Percentiles rank a stretch among this genome's conserved stretches.
These are phyloP conservation scores for Phaetusa simplex DNA, from an alignment of 2,113 vertebrate genomes.

Conservation along the genomic window DNA sequence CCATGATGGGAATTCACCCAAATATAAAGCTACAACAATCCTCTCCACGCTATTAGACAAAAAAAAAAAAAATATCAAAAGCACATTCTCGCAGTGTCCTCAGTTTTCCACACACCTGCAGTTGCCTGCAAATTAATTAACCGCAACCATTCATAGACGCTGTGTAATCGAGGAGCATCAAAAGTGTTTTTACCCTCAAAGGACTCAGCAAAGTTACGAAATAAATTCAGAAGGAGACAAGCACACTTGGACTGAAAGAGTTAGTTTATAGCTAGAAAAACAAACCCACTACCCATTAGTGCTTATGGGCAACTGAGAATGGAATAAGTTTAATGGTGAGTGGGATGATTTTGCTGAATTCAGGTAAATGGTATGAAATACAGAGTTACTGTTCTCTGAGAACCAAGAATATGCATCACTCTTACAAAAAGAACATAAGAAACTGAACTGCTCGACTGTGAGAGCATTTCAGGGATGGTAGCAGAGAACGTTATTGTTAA, in stretches of 20 bases:
- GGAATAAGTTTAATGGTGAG: accelerated
- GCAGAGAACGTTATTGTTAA: not conserved
- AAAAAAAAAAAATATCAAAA: not conserved
- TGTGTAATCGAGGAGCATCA: accelerated
- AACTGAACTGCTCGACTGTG: not conserved
- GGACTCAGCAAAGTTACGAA: not conserved
- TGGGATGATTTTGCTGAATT: not conserved
- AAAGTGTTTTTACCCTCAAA: not conserved
- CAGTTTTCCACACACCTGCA: not conserved
- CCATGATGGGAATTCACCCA: not conserved
- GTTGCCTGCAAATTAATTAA: not conserved
- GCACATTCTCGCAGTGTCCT: not conserved
- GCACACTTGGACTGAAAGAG: not conserved
- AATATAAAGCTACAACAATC: not conserved
- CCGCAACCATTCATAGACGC: not conserved
- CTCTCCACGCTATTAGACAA: accelerated
- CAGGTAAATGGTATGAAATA: accelerated
- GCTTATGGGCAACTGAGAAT: not conserved
- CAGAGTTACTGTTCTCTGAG: not conserved
- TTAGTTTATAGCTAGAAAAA: not conserved
- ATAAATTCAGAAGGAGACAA: not conserved
- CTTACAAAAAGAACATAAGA: not conserved
- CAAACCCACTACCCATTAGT: not conserved
- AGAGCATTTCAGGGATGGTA: not conserved
- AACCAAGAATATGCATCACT: accelerated